Evolutionary conservation across 2,113 vertebrate genomes (phyloP).

Genomic region (Pachyramphus minor): DNA sequence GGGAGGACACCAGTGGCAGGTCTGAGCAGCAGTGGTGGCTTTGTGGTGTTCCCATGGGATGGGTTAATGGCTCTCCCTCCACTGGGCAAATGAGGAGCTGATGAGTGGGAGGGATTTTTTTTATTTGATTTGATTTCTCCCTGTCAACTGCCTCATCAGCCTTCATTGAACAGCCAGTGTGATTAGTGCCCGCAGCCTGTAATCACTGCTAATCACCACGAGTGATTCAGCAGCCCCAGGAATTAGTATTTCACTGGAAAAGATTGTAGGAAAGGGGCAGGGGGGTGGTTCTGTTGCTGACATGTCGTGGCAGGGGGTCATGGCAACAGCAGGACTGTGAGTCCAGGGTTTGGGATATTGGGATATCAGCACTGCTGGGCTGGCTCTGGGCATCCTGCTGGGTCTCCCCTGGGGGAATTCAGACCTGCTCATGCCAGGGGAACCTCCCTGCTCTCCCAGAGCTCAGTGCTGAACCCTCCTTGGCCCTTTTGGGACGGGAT

Average conservation of each 20-base stretch:
- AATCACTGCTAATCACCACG: constrained; percentile 47
- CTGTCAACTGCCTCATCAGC: constrained; percentile 62
- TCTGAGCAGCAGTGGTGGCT: background rate
- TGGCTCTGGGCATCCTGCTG: background rate
- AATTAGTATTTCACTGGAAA: constrained; percentile 45
- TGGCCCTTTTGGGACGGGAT: background rate
- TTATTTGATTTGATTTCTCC: constrained; percentile 31
- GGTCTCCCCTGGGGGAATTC: background rate
- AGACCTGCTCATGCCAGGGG: background rate
- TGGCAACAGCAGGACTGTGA: background rate
- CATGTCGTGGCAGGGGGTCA: fast-evolving
- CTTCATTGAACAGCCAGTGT: constrained; percentile 46
- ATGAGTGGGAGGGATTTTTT: constrained; percentile 24
- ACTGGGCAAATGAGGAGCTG: constrained; percentile 19
- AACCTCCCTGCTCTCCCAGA: background rate
- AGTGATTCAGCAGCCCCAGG: constrained; percentile 63
- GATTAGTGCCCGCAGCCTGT: constrained; percentile 54
- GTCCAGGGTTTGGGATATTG: background rate
- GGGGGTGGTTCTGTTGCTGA: background rate
- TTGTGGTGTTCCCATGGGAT: background rate
- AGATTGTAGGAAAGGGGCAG: background rate
- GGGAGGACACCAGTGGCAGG: background rate
- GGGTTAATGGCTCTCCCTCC: background rate
- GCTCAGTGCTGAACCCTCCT: background rate
- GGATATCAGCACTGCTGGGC: background rate